These are phyloP conservation scores for Thumatha senex DNA, from an alignment of 2,888 invertebrate genomes.

Conservation along the genomic window DNA sequence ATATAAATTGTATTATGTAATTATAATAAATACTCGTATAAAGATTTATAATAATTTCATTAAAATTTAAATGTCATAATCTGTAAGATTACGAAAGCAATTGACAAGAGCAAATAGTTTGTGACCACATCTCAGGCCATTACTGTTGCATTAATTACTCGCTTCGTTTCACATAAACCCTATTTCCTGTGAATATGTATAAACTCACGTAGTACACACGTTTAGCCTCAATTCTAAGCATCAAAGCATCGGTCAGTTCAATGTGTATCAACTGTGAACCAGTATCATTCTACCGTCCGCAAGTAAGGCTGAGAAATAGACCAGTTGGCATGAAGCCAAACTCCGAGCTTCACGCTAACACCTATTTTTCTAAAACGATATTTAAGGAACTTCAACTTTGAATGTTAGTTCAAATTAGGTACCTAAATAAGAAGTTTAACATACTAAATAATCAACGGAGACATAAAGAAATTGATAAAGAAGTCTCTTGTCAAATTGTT, in stretches of 20 bases:
- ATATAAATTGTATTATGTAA: too few relatives aligned
- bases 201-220: constrained; percentile 48
- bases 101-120: constrained; percentile 41
- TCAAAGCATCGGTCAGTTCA: constrained; percentile 71
- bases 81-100: constrained; percentile 39
- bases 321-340: constrained; percentile 70
- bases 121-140: constrained; percentile 54
- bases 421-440: constrained; percentile 39
- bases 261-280: constrained; percentile 75
- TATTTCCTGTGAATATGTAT: constrained; percentile 60
- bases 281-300: constrained; percentile 67
- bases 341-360: constrained; percentile 46
- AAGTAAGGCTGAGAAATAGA: constrained; percentile 67
- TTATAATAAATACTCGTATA: too few relatives aligned
- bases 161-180: constrained; percentile 67
- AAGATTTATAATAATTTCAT: neutral
- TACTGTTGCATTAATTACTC: constrained; percentile 70
- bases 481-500: constrained; percentile 65
- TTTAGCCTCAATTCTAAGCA: constrained; percentile 72
- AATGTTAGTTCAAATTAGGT: constrained; percentile 45
- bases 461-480: constrained; percentile 62
- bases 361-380: constrained; percentile 56
- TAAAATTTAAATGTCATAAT: neutral
- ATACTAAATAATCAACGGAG: constrained; percentile 62
- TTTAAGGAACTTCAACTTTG: constrained; percentile 46